Evolutionary conservation across 1,140 invertebrate genomes (phyloP).

Genomic region (Drosophila hydei): DNA sequence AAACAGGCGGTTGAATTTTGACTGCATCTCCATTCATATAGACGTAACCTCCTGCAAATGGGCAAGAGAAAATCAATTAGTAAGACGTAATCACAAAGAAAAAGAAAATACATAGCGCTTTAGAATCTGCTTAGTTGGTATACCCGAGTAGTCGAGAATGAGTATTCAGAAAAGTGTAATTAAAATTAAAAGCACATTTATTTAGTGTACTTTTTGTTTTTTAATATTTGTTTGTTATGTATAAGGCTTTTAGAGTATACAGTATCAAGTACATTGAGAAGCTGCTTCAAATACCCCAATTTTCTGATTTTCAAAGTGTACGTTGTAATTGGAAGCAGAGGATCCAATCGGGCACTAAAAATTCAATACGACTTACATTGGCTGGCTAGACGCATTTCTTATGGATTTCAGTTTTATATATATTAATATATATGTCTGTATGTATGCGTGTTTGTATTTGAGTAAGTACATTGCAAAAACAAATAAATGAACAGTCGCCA

Average conservation of each 20-base stretch:
- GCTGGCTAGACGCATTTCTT: conserved; percentile 25
- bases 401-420: conserved; percentile 3
- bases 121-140: no score
- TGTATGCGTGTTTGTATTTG: conserved; percentile 3
- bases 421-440: not conserved
- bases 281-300: not conserved
- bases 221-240: no score
- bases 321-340: conserved; percentile 29
- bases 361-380: conserved; percentile 25
- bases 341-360: conserved; percentile 19
- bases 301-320: not conserved
- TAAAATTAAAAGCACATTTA: no score
- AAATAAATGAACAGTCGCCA: conserved; percentile 39
- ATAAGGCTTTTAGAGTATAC: no score
- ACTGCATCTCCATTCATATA: conserved; percentile 83
- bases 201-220: no score
- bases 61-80: not conserved
- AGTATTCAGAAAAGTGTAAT: no score
- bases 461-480: conserved; percentile 28
- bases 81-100: conserved; percentile 4
- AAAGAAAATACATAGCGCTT: not conserved
- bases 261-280: not conserved
- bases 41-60: conserved; percentile 76
- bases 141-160: no score
- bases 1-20: conserved; percentile 78